A percentile compares a stretch with the other conserved stretches of the same genome.
These are phyloP conservation scores for Sprattus sprattus DNA, from an alignment of 2,113 vertebrate genomes.

Conservation along the genomic window DNA sequence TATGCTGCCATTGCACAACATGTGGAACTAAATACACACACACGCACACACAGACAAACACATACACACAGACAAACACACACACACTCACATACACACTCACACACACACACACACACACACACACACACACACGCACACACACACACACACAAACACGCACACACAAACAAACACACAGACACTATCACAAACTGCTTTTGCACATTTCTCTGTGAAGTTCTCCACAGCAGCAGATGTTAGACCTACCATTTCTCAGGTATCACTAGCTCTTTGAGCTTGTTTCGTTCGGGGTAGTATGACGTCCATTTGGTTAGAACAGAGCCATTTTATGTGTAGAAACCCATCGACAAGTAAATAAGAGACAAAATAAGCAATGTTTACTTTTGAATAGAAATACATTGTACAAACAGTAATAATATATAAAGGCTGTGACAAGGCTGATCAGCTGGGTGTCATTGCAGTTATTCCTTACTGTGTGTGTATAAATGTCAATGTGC, in stretches of 20 bases:
- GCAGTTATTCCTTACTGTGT: background rate
- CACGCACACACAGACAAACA: too few relatives aligned
- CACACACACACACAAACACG: background rate
- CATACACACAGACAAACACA: slow-evolving; percentile 16
- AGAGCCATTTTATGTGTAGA: slow-evolving; percentile 27
- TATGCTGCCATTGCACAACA: too few relatives aligned
- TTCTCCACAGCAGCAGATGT: slow-evolving; percentile 52
- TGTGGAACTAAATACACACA: too few relatives aligned
- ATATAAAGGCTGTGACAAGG: slow-evolving; percentile 34
- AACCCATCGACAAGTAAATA: slow-evolving; percentile 36
- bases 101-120: too few relatives aligned
- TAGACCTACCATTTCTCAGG: slow-evolving; percentile 54
- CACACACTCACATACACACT: too few relatives aligned
- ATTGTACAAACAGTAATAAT: slow-evolving; percentile 34
- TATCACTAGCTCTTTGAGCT: slow-evolving; percentile 47
- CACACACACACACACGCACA: background rate
- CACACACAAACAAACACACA: background rate
- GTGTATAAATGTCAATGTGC: too few relatives aligned
- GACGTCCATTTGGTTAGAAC: slow-evolving; percentile 39
- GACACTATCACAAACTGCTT: slow-evolving; percentile 26
- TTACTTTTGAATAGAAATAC: slow-evolving; percentile 38
- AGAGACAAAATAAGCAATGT: slow-evolving; percentile 35
- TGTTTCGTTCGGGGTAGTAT: slow-evolving; percentile 44
- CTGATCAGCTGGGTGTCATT: background rate
- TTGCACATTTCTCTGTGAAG: slow-evolving; percentile 44